Conservation (phyloP, 1,140 invertebrate genomes). For the Holotrichia oblita region DNA sequence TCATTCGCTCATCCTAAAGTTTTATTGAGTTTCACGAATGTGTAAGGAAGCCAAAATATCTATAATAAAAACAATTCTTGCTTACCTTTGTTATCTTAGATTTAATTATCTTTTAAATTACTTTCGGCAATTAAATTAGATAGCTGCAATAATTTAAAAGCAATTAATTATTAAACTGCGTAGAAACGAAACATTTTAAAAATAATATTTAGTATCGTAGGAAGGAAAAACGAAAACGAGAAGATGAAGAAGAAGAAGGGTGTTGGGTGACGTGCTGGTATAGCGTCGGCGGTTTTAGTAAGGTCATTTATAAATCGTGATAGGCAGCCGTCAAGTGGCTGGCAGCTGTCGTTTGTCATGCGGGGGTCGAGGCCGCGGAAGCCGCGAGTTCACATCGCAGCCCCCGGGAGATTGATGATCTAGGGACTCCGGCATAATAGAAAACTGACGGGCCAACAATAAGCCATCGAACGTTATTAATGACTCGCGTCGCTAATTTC, state of each 20-base stretch:
- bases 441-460: conserved; percentile 46
- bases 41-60: too few species aligned
- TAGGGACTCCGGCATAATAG: conserved; percentile 43
- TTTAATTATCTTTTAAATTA: too few species aligned
- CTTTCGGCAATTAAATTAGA: conserved; percentile 1
- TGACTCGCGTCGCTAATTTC: conserved; percentile 46
- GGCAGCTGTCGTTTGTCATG: conserved; percentile 56
- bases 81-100: too few species aligned
- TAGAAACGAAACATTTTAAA: neutral
- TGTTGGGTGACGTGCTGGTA: conserved; percentile 16
- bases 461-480: conserved; percentile 48
- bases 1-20: too few species aligned
- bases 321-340: conserved; percentile 52
- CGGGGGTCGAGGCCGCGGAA: conserved; percentile 45
- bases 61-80: too few species aligned
- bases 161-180: neutral
- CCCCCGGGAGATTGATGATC: conserved; percentile 46
- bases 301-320: conserved; percentile 53
- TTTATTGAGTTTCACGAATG: too few species aligned
- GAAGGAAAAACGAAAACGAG: neutral
- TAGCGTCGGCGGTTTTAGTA: conserved; percentile 8
- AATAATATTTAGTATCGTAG: neutral
- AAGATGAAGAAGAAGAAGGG: neutral
- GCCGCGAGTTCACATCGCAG: conserved; percentile 44
- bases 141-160: neutral